A percentile compares a stretch with the other conserved stretches of the same genome.
These are phyloP conservation scores for Halichondria panicea DNA, from an alignment of 37 sponge, comb jelly and placozoan species.

Conservation along the genomic window DNA sequence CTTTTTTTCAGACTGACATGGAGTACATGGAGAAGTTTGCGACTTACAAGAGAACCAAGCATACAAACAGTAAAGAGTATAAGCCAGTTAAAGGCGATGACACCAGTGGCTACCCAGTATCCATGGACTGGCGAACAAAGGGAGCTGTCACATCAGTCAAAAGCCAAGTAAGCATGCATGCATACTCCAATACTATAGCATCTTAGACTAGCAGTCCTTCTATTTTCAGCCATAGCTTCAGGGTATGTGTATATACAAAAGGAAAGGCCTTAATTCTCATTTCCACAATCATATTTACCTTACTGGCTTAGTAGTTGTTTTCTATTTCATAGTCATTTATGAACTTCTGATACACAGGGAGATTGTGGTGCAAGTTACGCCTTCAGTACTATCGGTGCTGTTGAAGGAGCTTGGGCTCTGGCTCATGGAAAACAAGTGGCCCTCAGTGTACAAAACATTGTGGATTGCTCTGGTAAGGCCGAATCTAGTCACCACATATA, in stretches of 20 bases:
- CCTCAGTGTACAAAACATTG: slow-evolving; percentile 90
- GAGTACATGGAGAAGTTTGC: slow-evolving; percentile 3
- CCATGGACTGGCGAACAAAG: slow-evolving; percentile 62
- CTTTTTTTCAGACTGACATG: slow-evolving; percentile 23
- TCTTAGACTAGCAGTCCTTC: not conserved
- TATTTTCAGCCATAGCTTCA: too few species aligned
- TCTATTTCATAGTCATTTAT: too few species aligned
- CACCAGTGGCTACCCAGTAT: slow-evolving; percentile 7
- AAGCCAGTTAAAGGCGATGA: slow-evolving; percentile 3
- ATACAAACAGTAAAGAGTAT: not conserved
- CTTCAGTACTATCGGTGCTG: slow-evolving; percentile 80
- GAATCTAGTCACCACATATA: not conserved
- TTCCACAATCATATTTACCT: not conserved
- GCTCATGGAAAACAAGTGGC: slow-evolving; percentile 43
- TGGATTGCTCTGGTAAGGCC: slow-evolving; percentile 81
- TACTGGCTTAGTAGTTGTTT: too few species aligned
- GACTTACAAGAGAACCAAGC: not conserved
- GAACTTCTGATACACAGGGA: slow-evolving; percentile 35
- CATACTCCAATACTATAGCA: not conserved
- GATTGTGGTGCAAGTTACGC: slow-evolving; percentile 90
- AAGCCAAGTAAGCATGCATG: slow-evolving; percentile 13
- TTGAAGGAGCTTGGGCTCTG: slow-evolving; percentile 67
- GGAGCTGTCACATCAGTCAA: slow-evolving; percentile 46
- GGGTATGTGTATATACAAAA: not conserved
- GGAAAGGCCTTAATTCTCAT: not conserved